Evolutionary conservation across 2,797 vertebrate genomes (phyloP).

Genomic region (Darevskia mixta): DNA sequence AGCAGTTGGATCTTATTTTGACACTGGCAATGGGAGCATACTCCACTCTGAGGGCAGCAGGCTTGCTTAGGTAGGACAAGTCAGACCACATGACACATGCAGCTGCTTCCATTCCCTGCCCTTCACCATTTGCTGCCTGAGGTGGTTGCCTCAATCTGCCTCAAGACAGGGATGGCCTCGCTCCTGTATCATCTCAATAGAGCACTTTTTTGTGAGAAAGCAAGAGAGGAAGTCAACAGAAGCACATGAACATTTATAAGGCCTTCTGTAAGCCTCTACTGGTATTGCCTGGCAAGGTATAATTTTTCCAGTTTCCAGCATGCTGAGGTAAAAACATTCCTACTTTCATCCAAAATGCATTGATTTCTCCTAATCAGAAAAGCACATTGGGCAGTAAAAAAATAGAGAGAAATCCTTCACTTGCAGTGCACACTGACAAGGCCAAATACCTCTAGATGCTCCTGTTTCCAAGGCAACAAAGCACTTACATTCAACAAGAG

Average conservation of each 20-base stretch:
- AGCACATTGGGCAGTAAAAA: not conserved
- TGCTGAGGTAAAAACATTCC: fast-evolving
- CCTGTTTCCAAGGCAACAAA: conserved; percentile 25
- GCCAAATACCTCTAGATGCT: conserved; percentile 2
- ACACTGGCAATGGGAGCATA: too few species aligned
- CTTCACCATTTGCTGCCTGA: too few species aligned
- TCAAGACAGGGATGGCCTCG: too few species aligned
- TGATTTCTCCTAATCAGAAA: not conserved
- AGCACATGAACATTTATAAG: fast-evolving
- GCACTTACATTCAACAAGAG: not conserved
- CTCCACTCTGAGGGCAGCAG: too few species aligned
- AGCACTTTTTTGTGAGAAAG: fast-evolving
- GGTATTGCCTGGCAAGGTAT: not conserved
- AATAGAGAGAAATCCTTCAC: not conserved
- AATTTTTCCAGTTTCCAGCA: not conserved
- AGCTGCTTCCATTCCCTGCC: too few species aligned
- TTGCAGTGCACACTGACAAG: conserved; percentile 13
- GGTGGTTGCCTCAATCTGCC: too few species aligned
- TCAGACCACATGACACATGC: too few species aligned
- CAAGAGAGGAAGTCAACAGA: fast-evolving
- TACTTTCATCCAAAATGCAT: not conserved
- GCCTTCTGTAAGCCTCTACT: not conserved
- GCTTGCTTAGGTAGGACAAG: too few species aligned
- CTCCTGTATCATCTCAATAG: not conserved
- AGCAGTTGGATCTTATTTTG: too few species aligned